Evolutionary conservation across 2,113 vertebrate genomes (phyloP).

Genomic region (Psittacara wagleri): DNA sequence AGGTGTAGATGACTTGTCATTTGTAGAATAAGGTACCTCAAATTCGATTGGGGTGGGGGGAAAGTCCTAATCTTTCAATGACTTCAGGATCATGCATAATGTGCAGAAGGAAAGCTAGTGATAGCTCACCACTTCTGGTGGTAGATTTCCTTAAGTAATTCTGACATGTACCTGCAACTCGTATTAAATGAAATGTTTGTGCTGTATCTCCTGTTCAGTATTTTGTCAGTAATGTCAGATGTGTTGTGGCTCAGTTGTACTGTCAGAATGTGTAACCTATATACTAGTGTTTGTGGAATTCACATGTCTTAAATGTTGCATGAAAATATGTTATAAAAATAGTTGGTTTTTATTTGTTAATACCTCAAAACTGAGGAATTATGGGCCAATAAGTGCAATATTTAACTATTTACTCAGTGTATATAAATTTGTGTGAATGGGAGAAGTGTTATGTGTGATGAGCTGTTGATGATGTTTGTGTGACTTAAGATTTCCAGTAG

Average conservation of each 20-base stretch:
- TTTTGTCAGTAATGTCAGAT: slow-evolving; percentile 72
- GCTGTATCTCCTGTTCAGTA: slow-evolving; percentile 69
- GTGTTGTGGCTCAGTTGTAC: slow-evolving; percentile 67
- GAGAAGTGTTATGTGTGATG: slow-evolving; percentile 59
- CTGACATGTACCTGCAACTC: slow-evolving; percentile 63
- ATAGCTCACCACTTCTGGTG: neutral
- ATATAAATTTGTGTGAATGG: slow-evolving; percentile 85
- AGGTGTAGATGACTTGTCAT: neutral
- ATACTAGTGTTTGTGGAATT: slow-evolving; percentile 74
- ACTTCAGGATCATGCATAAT: neutral
- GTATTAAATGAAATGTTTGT: slow-evolving; percentile 58
- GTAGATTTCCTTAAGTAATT: slow-evolving; percentile 27
- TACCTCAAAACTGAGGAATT: slow-evolving; percentile 88
- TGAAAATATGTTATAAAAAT: slow-evolving; percentile 85
- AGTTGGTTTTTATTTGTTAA: slow-evolving; percentile 85
- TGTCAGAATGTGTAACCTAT: slow-evolving; percentile 67
- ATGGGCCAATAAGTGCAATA: slow-evolving; percentile 99
- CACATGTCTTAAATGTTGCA: slow-evolving; percentile 85
- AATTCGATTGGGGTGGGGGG: neutral
- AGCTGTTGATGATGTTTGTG: slow-evolving; percentile 57
- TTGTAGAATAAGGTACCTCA: neutral
- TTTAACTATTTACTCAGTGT: slow-evolving; percentile 93
- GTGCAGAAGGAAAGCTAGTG: neutral
- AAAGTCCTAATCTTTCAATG: neutral
- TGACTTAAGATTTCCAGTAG: slow-evolving; percentile 72